Evolutionary conservation across 2,888 invertebrate species (phyloP), one percentile per base, ranked within the genome.

Genomic region (Brenthis ino): DNA sequence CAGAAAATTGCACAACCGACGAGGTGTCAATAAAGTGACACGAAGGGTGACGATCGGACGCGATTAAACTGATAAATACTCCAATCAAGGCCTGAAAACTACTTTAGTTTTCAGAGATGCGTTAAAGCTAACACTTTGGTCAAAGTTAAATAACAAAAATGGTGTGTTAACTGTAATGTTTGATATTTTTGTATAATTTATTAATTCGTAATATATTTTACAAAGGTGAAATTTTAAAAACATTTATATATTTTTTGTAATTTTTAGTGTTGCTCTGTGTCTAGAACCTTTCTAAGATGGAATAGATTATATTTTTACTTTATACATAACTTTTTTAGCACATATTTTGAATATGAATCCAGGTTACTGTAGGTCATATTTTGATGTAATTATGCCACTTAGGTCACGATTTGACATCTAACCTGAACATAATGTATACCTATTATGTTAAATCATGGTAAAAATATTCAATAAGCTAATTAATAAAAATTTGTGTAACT

Each of bases 1-100:
- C 83, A 82, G 79, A 87, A 89, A 89, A 91, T 92, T 93, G 88
- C 92, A 89, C 88, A 93, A 93, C 85, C 81, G 82, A 75, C 78
- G 78, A 88, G 85, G 85, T 91, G 91, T 89, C 89, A 91, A 90
- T 86, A 86, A 89, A 85, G 79, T 86, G 81, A 85, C 80, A 89
- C 83, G 81, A 86, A 86, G 82, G 82, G 81, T 81, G 85, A 85
- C 85, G 78, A 85, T 82, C 77, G 77, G 74, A 72, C 76, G 77
- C 75, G 81, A 90, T 85, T 83, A 84, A 85, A 79, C 75, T 73
- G 76, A 75, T 77, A 77, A 75, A 72, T 76, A 79, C 78, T 83
- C 67, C 67, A 77, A 77, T 79, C 81, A 78, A 83, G 81, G 78
- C 78, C 58, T 68, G 70, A 69, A 68, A 66, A 55, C 56, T 20